These are phyloP conservation scores for Xestoiulus laeticollis DNA, from an alignment of 2,888 invertebrate genomes.

Conservation along the genomic window DNA sequence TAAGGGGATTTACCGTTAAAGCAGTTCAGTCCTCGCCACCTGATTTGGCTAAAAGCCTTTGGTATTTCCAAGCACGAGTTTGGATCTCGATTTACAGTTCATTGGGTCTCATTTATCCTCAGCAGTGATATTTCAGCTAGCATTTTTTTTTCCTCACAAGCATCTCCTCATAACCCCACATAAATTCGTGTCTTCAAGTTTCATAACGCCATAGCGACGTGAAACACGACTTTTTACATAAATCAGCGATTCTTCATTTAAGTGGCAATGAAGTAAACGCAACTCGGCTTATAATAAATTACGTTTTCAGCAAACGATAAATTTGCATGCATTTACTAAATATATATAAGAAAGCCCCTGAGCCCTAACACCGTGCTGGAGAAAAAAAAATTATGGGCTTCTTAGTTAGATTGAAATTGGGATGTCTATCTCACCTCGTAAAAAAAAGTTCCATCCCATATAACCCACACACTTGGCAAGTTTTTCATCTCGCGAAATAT, in stretches of 20 bases:
- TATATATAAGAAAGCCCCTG: slow-evolving; percentile 34
- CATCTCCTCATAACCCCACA: background rate
- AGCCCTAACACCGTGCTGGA: background rate
- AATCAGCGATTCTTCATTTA: slow-evolving; percentile 37
- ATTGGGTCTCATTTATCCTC: slow-evolving; percentile 21
- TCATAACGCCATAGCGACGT: background rate
- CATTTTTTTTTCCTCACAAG: background rate
- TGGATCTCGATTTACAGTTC: slow-evolving; percentile 34
- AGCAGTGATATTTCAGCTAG: slow-evolving; percentile 24
- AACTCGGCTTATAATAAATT: slow-evolving; percentile 10
- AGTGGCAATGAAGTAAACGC: slow-evolving; percentile 22
- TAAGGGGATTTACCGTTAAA: slow-evolving; percentile 8
- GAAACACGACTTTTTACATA: slow-evolving; percentile 32
- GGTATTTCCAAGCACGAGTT: slow-evolving; percentile 9
- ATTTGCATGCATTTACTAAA: slow-evolving; percentile 37
- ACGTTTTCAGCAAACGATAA: slow-evolving; percentile 12
- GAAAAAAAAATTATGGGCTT: slow-evolving; percentile 31
- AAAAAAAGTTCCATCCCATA: background rate
- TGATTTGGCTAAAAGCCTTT: slow-evolving; percentile 33
- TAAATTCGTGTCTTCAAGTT: background rate
- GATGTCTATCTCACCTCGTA: slow-evolving; percentile 34
- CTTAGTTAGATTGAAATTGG: slow-evolving; percentile 34
- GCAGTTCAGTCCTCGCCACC: background rate
- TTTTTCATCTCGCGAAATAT: slow-evolving; percentile 23
- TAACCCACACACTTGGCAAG: background rate